Base-by-base conservation (phyloP, 2,888 invertebrate genomes). In the Apocheima hispidaria region DNA sequence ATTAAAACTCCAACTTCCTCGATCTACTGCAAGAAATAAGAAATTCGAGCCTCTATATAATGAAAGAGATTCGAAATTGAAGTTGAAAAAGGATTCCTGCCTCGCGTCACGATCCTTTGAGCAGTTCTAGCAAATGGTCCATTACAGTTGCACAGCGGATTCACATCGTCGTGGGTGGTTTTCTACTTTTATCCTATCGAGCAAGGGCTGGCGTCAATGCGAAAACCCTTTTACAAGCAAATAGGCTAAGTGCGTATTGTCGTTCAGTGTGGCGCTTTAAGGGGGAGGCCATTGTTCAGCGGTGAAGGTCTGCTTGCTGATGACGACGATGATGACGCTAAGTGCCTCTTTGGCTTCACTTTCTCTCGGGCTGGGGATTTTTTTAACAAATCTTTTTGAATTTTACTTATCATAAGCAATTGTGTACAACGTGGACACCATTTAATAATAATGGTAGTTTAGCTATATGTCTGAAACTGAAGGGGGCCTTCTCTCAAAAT, bases 141-240 rank as follows among this genome's bases (percentile, higher is more conserved):
- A 55, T 60, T 60, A 55, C 60, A 33, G 54, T 28, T 40, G 43
- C 43, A 55, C 36, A 51, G 20, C 38, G 38, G 16, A 46, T 30
- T 33, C 20, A 20, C 55, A 49, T 35, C 10, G 35, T 41, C 43
- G 23, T 30, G 26, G 44, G 28, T 35, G 41, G 50, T 20, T 28
- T 23, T 26, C 40, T 40, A 49, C 60, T 51, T 55, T 51, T 46
- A 51, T 55, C 50, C 44, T 40, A 43, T 49, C 43, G 48, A 53
- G 26, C 20, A 28, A 20, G 33, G 50, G 35, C 23, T 44, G 18
- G 30, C 14, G 18, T 20, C 43, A 21, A 52, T 26, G 51, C 36
- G 43, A 30, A 41, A 52, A 43, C 36, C 33, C n/a, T 51, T 55
- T 55, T 50, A 55, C 30, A n/a, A 44, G 38, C 20, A 38, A 40